A percentile compares a stretch with the other conserved stretches of the same genome.
These are phyloP conservation scores for Zhengitettix transpicula DNA, from an alignment of 2,888 invertebrate species.

Conservation along the genomic window DNA sequence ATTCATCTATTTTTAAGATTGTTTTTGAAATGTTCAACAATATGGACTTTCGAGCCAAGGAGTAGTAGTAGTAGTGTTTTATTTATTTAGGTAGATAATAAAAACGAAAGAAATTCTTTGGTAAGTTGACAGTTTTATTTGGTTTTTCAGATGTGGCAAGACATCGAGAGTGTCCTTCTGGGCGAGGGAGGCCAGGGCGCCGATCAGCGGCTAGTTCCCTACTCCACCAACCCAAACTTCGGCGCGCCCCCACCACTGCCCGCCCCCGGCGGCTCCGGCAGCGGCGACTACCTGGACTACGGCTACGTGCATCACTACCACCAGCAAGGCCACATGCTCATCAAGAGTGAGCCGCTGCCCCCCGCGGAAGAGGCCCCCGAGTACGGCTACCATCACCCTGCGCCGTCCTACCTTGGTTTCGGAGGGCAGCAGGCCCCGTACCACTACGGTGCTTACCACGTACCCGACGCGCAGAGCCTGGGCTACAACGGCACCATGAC, in stretches of 20 bases:
- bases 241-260: too few species aligned
- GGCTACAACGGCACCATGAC: slow-evolving; percentile 18
- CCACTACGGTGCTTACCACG: neutral
- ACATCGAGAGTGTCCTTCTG: slow-evolving; percentile 26
- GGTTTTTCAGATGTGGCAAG: slow-evolving; percentile 27
- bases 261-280: slow-evolving; percentile 13
- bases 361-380: neutral
- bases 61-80: too few species aligned
- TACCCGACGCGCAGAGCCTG: slow-evolving; percentile 2
- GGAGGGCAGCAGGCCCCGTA: neutral
- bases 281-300: neutral
- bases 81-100: too few species aligned
- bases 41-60: too few species aligned
- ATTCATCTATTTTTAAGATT: too few species aligned
- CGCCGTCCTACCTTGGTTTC: neutral
- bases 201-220: slow-evolving; percentile 14
- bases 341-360: neutral
- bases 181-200: slow-evolving; percentile 19
- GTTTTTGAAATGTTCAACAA: too few species aligned
- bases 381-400: neutral
- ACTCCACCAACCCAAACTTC: too few species aligned
- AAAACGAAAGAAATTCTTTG: too few species aligned
- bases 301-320: neutral
- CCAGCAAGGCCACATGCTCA: neutral
- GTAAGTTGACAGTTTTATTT: neutral